Evolutionary conservation across 1,140 invertebrate genomes (phyloP).

Genomic region (Trachelipus rathkii): DNA sequence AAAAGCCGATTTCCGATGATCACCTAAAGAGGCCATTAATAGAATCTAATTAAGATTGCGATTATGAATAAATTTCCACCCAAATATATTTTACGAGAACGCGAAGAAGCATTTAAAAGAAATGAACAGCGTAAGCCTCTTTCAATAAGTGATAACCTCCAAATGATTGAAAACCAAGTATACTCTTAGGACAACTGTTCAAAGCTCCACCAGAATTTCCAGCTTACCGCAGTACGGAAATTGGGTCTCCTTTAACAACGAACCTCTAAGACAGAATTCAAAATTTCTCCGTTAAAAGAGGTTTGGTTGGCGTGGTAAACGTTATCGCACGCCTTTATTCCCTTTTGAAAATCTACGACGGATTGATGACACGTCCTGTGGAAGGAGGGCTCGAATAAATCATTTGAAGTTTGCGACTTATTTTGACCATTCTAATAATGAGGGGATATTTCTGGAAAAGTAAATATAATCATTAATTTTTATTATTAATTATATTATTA

Average conservation of each 20-base stretch:
- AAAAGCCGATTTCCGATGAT: too few relatives aligned
- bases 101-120: conserved; percentile 68
- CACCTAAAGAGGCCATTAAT: neutral
- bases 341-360: conserved; percentile 54
- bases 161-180: conserved; percentile 91
- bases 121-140: conserved; percentile 82
- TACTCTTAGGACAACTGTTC: conserved; percentile 68
- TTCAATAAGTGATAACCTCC: conserved; percentile 98
- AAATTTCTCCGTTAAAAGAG: conserved; percentile 73
- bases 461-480: conserved; percentile 1
- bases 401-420: conserved; percentile 69
- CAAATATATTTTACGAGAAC: neutral
- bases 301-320: conserved; percentile 94
- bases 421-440: conserved; percentile 74
- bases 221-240: conserved; percentile 75
- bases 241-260: conserved; percentile 70
- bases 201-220: neutral
- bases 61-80: neutral
- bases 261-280: conserved; percentile 86
- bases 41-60: neutral
- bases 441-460: conserved; percentile 61
- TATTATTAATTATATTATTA: too few relatives aligned
- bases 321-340: conserved; percentile 90
- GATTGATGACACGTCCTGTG: conserved; percentile 74
- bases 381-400: conserved; percentile 73